Base-by-base conservation (phyloP, 2,797 vertebrate genomes). In the Carcharodon carcharias region DNA sequence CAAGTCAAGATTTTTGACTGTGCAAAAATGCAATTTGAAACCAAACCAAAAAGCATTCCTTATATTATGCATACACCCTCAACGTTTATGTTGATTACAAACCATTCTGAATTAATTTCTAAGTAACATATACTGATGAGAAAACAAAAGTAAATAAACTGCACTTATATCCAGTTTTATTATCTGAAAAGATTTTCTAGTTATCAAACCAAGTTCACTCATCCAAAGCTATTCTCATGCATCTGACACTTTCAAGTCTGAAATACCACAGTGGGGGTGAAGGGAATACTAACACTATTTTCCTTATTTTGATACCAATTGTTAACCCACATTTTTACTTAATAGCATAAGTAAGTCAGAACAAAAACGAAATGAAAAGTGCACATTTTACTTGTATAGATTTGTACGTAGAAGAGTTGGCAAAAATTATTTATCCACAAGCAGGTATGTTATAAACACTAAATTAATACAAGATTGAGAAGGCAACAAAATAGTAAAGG, bases 331-430 rank as follows among this genome's bases (percentile, higher is more conserved):
- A 16, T 54, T 58, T 40, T 93, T n/a, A 28, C 45, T 26, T 45
- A 26, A 93, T 67, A 45, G 61, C n/a, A 67, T 23, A 67, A 95
- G 18, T 77, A 95, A 56, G n/a, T 77, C 31, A 58, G 50, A 77
- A 69, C 50, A 77, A 95, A 65, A 94, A 95, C 16, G 26, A 94
- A 94, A 40, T 50, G 40, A 77, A 77, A 73, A 71, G 28, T 95
- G 69, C 54, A 77, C 8, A 71, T 73, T 77, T 56, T 67, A 77
- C 12, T 18, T 71, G 18, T 56, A 73, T 16, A 77, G 50, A 73
- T 73, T 54, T 67, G 61, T 85, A 50, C 23, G 82, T 11, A 93
- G 56, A 8, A 65, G 61, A 45, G n/a, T 93, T 93, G 61, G 61
- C 91, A 93, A 26, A 45, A 26, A 65, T 61, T 2, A 91, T 31